A percentile compares a stretch with the other conserved stretches of the same genome.
These are phyloP conservation scores for Indicator indicator DNA, from an alignment of 2,113 vertebrate genomes.

Conservation along the genomic window DNA sequence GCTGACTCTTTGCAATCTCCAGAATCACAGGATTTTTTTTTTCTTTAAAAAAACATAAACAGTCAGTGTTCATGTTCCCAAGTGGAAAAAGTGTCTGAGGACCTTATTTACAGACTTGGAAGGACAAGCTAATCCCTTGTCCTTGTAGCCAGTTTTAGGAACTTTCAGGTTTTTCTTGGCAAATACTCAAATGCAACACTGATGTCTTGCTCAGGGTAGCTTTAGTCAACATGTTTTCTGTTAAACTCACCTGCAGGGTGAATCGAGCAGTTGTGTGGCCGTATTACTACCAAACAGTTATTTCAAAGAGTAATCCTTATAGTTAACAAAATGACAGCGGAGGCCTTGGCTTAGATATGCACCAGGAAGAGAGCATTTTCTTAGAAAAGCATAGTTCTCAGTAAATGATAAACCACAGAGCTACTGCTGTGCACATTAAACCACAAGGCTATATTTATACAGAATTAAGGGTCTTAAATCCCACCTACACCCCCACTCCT, in stretches of 20 bases:
- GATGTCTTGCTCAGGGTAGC: constrained; percentile 57
- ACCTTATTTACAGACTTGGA: constrained; percentile 63
- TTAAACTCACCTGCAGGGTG: constrained; percentile 57
- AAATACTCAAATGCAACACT: constrained; percentile 65
- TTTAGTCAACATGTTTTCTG: constrained; percentile 68
- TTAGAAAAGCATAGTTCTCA: constrained; percentile 84
- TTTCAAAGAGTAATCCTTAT: constrained; percentile 65
- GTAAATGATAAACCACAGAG: constrained; percentile 85
- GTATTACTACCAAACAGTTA: constrained; percentile 53
- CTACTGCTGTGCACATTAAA: constrained; percentile 67
- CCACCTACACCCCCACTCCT: background rate
- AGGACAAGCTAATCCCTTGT: constrained; percentile 66
- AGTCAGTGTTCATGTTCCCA: constrained; percentile 48
- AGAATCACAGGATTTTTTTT: background rate
- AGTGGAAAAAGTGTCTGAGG: constrained; percentile 63
- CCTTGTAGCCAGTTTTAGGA: constrained; percentile 41
- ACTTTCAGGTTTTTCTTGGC: constrained; percentile 71
- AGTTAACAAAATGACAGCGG: constrained; percentile 58
- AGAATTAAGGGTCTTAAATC: constrained; percentile 55
- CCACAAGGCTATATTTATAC: constrained; percentile 68
- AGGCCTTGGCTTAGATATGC: constrained; percentile 71
- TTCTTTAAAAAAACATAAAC: constrained; percentile 14
- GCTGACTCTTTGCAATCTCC: constrained; percentile 3
- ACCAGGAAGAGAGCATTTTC: constrained; percentile 80
- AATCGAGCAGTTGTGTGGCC: constrained; percentile 53